phyloP scores from a whole-genome alignment of 1,140 invertebrate genomes.

The Zeugodacus cucurbitae region DNA sequence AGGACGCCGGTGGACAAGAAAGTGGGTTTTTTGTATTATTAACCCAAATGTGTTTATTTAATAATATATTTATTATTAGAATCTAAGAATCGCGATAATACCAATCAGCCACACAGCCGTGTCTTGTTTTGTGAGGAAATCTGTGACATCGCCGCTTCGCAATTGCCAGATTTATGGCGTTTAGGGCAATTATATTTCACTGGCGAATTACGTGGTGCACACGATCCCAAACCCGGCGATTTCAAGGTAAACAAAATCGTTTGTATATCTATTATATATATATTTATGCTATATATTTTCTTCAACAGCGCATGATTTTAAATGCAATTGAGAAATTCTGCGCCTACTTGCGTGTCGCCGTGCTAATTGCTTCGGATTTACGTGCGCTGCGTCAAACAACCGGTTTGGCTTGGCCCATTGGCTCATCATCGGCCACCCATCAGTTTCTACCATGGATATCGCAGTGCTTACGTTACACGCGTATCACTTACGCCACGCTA shows the following conservation, averaged over 20 bases:
- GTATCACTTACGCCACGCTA: slow-evolving; percentile 75
- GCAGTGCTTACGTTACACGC: slow-evolving; percentile 79
- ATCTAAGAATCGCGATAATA: slow-evolving; percentile 54
- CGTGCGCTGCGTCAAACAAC: slow-evolving; percentile 59
- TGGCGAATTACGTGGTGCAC: slow-evolving; percentile 80
- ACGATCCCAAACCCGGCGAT: slow-evolving; percentile 70
- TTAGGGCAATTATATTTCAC: slow-evolving; percentile 90
- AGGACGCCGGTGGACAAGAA: slow-evolving; percentile 54
- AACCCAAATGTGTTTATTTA: background rate
- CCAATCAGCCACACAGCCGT: slow-evolving; percentile 55
- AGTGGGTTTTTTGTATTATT: slow-evolving; percentile 43
- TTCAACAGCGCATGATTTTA: slow-evolving; percentile 69
- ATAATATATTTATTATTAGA: slow-evolving; percentile 42
- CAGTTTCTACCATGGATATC: slow-evolving; percentile 79
- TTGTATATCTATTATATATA: background rate
- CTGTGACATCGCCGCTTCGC: slow-evolving; percentile 62
- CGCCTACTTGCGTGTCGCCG: slow-evolving; percentile 73
- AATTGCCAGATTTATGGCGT: slow-evolving; percentile 84
- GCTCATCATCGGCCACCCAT: slow-evolving; percentile 67
- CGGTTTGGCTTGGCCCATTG: slow-evolving; percentile 65
- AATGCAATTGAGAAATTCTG: slow-evolving; percentile 75
- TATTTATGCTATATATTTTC: background rate
- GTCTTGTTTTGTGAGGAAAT: slow-evolving; percentile 64
- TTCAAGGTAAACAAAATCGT: slow-evolving; percentile 68
- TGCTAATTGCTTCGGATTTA: slow-evolving; percentile 71